Percentiles rank a stretch among this genome's conserved stretches.
Evolutionary conservation across 2,888 invertebrate species (phyloP).

Genomic region (Sinodicranocentrus sp.): DNA sequence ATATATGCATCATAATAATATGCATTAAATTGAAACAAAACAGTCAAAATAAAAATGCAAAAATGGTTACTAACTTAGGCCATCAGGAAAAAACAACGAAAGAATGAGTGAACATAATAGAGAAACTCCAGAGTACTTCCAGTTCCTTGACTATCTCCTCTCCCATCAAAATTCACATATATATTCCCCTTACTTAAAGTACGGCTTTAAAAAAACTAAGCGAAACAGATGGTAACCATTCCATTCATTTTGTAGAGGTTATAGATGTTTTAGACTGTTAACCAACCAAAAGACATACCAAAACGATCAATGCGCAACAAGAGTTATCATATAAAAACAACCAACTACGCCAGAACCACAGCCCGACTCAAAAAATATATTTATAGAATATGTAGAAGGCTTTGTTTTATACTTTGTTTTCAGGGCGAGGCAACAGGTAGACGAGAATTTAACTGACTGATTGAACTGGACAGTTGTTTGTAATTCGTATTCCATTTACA

Average conservation of each 20-base stretch:
- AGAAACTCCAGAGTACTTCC: not conserved
- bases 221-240: conserved; percentile 36
- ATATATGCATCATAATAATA: too few species aligned
- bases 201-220: too few species aligned
- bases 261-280: not conserved
- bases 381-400: not conserved
- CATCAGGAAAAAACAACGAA: conserved; percentile 9
- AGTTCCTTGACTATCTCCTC: not conserved
- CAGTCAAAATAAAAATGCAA: conserved; percentile 22
- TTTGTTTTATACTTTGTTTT: conserved; percentile 21
- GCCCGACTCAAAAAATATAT: conserved; percentile 38
- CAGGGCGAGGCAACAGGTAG: conserved; percentile 24
- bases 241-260: conserved; percentile 21
- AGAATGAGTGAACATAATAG: conserved; percentile 6
- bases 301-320: not conserved
- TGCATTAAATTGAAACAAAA: too few species aligned
- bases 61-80: not conserved
- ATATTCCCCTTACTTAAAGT: not conserved
- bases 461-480: conserved; percentile 41
- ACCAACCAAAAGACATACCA: not conserved
- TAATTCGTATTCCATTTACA: not conserved
- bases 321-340: not conserved
- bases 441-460: conserved; percentile 19
- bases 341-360: conserved; percentile 23
- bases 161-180: conserved; percentile 15